Percentiles rank a stretch among this genome's conserved stretches.
Evolutionary conservation across 2,113 vertebrate genomes (phyloP).

Genomic region (Ceyx cyanopectus): DNA sequence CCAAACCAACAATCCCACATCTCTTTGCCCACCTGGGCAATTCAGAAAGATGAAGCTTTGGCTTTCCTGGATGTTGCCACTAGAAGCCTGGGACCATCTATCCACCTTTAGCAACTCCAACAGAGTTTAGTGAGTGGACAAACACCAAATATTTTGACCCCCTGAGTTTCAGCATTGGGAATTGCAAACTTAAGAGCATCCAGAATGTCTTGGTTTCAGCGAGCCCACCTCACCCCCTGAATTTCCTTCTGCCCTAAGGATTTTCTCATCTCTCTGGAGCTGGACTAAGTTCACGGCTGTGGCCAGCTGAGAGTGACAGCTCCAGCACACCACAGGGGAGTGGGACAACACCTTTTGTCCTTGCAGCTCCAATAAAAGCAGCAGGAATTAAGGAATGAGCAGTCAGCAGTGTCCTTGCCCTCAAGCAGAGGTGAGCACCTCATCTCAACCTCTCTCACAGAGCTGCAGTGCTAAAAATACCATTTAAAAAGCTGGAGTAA

Average conservation of each 20-base stretch:
- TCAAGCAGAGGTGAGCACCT: neutral
- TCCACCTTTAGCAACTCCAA: neutral
- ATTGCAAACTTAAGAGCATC: neutral
- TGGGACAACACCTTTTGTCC: neutral
- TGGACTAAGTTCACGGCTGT: neutral
- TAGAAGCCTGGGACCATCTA: neutral
- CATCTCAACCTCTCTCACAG: neutral
- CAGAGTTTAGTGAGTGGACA: neutral
- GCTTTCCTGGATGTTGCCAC: constrained; percentile 57
- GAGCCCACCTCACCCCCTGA: neutral
- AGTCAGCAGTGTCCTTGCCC: neutral
- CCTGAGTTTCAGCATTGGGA: constrained; percentile 36
- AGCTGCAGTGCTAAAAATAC: neutral
- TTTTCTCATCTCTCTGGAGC: neutral
- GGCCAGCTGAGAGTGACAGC: neutral
- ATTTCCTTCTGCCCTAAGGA: neutral
- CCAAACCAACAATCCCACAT: neutral
- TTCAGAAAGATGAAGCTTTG: constrained; percentile 22
- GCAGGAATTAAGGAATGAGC: neutral
- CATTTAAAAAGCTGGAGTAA: neutral
- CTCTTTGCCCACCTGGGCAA: neutral
- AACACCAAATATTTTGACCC: neutral
- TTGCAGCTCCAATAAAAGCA: neutral
- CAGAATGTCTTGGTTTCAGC: neutral
- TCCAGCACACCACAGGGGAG: neutral